Conservation (phyloP, 2,113 vertebrate species). For the Chunga burmeisteri region DNA sequence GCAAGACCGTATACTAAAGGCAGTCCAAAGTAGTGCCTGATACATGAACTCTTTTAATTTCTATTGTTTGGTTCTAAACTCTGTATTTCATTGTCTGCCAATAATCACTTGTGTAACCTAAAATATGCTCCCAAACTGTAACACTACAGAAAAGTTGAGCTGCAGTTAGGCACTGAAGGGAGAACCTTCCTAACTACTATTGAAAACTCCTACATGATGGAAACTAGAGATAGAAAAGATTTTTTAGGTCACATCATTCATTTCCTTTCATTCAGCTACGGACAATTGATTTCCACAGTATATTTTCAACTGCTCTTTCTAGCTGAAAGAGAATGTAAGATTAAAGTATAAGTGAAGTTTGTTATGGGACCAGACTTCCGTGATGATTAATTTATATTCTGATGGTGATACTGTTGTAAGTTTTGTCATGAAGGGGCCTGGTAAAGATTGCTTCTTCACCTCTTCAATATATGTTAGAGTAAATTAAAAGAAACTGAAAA, state of each 20-base stretch:
- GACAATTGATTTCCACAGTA: neutral
- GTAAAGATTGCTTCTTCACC: neutral
- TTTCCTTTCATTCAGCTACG: neutral
- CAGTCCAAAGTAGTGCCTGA: neutral
- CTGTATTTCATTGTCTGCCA: neutral
- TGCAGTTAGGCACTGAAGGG: neutral
- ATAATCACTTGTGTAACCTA: neutral
- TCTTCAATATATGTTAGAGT: neutral
- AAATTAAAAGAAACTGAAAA: neutral
- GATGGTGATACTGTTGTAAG: neutral
- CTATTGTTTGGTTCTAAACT: neutral
- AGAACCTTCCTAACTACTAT: neutral
- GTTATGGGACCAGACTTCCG: neutral
- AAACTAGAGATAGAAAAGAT: neutral
- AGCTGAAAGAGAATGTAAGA: neutral
- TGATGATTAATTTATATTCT: neutral
- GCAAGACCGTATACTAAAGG: neutral
- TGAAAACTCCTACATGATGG: neutral
- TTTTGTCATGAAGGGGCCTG: neutral
- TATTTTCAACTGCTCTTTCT: neutral
- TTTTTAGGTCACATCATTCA: neutral
- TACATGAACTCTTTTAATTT: neutral
- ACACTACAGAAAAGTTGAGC: neutral
- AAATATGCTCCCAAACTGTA: neutral
- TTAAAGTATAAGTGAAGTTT: slow-evolving; percentile 1